Evolutionary conservation across 1,140 invertebrate genomes (phyloP).

Genomic region (Lineus longissimus): DNA sequence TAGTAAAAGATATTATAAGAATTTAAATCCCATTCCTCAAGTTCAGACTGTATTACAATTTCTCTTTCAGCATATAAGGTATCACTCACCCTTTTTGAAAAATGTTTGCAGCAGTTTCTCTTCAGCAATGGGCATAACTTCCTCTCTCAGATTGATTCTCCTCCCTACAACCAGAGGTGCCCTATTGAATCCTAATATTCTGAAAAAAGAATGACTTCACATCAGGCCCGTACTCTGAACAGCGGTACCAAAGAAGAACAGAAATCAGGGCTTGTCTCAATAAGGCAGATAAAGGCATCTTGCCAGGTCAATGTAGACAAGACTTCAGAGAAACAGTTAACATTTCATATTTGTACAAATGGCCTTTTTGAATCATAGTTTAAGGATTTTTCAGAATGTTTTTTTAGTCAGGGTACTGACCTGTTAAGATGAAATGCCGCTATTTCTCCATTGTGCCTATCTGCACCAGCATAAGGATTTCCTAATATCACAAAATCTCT

Average conservation of each 20-base stretch:
- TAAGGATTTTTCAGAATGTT: too few relatives aligned
- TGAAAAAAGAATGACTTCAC: constrained; percentile 16
- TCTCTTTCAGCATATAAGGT: background rate
- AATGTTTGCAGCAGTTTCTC: constrained; percentile 49
- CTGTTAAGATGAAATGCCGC: constrained; percentile 84
- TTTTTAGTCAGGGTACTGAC: too few relatives aligned
- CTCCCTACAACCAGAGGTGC: constrained; percentile 76
- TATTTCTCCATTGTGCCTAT: constrained; percentile 92
- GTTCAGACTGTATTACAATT: too few relatives aligned
- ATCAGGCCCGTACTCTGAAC: too few relatives aligned
- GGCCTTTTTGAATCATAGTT: too few relatives aligned
- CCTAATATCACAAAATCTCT: constrained; percentile 72
- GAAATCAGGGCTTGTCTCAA: too few relatives aligned
- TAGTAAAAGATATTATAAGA: too few relatives aligned
- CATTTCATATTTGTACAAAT: background rate
- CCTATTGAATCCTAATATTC: constrained; percentile 72
- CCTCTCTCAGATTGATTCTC: constrained; percentile 69
- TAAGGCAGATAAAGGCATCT: background rate
- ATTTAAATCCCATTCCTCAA: too few relatives aligned
- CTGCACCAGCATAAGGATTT: constrained; percentile 79
- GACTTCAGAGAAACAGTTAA: background rate
- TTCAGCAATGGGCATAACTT: constrained; percentile 67
- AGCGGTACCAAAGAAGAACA: too few relatives aligned
- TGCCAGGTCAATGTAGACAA: background rate
- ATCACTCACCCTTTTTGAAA: constrained; percentile 28